Base-by-base conservation (phyloP, 2,113 vertebrate species). In the Psammodynastes pulverulentus region DNA sequence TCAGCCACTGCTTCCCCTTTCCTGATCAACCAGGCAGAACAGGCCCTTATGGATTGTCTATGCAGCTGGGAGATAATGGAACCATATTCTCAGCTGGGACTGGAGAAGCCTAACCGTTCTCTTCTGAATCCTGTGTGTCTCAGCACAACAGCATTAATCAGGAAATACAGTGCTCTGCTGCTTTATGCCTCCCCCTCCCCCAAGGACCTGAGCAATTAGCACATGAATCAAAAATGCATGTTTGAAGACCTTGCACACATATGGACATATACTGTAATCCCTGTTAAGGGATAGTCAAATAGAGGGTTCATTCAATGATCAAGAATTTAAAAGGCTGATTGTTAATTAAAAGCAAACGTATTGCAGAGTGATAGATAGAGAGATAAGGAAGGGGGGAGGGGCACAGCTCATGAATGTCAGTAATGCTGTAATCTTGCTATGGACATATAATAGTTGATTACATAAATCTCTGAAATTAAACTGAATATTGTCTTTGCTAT, bases 1-100 rank as follows among this genome's bases (percentile, higher is more conserved):
- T 72, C 95, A 96, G 91, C 91, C 94, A 95, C 96, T 85, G 92
- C 93, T 94, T 93, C 89, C 72, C 93, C 95, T 94, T 95, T 88
- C 89, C 94, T 92, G 94, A 96, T 96, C 97, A 97, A 95, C 95
- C 98, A 96, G 96, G 96, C 97, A 95, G 96, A 98, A 97, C 96
- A 94, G 95, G 96, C 95, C 95, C 96, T 95, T 95, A 95, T 90
- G 96, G 94, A 95, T 94, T 93, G 96, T 95, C 92, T 93, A 93
- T 95, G 96, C 96, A 95, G 97, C 95, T 94, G 95, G 94, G 95
- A 95, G 96, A 96, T 95, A 96, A 96, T 95, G 95, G 96, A 94
- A 92, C 95, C 94, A 93, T 92, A 95, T 93, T 95, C 96, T 96
- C 97, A 92, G 96, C 95, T 89, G 95, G 96, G 95, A 85, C 96